Base-by-base conservation (phyloP, 1,140 invertebrate species). In the Nymphalis io region DNA sequence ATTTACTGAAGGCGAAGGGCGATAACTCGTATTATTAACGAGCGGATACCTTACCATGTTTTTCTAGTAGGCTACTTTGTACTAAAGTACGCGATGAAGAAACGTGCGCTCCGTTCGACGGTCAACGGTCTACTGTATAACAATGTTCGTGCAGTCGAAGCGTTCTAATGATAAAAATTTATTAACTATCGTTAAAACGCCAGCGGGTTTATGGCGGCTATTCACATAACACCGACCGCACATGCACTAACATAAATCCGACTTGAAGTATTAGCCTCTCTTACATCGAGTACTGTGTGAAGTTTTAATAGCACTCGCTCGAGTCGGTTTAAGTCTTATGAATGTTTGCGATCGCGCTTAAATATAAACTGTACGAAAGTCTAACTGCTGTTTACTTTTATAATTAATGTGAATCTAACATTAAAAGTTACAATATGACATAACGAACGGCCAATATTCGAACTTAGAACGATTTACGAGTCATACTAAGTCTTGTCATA, bases 131-230 rank as follows among this genome's bases (percentile, higher is more conserved):
- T 44, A 79, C 74, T 77, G 63, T 64, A 53, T 51, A 61, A 73
- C 72, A 67, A 60, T 73, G 71, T 71, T 67, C 70, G 68, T 68
- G 66, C 57, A 73, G 60, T 69, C 64, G 60, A 46, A 66, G 58
- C 78, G 67, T 62, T 75, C 68, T 78, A 83, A 88, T 89, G 85
- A 87, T 88, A 89, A 87, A 87, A 84, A 87, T 87, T 87, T 85
- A 88, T 84, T 87, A 87, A 86, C 79, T 73, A 84, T 85, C 82
- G 84, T 88, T 87, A 87, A 89, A 84, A 72, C 72, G 75, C 76
- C 69, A 76, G 73, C 79, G 27, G 72, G 74, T 89, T 89, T 87
- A 89, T 83, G 76, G 76, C 78, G 77, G 69, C 80, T 73, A 79
- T 79, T 79, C 81, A 74, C 84, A 82, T 87, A 87, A 83, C 84